A percentile compares a stretch with the other conserved stretches of the same genome.
Conservation (phyloP, 2,888 invertebrate genomes). For the Mythimna pallens region DNA sequence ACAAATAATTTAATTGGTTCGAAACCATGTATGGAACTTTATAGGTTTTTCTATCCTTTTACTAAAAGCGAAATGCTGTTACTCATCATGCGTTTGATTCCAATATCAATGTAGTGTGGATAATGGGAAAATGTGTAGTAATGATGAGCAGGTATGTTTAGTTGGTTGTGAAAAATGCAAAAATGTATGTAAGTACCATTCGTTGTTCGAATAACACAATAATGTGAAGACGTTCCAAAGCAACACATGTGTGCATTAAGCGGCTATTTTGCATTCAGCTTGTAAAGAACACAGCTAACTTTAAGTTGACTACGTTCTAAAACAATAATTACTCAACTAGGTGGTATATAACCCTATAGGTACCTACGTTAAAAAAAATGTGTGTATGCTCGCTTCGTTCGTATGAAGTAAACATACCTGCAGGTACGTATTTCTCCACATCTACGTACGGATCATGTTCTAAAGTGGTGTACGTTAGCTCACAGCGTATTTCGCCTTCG, state of each 20-base stretch:
- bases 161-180: slow-evolving; percentile 47
- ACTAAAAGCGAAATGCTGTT: slow-evolving; percentile 65
- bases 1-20: slow-evolving; percentile 18
- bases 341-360: neutral
- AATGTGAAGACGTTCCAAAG: slow-evolving; percentile 59
- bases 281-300: slow-evolving; percentile 12
- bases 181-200: slow-evolving; percentile 27
- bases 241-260: slow-evolving; percentile 56
- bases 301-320: slow-evolving; percentile 7
- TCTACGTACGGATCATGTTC: slow-evolving; percentile 69
- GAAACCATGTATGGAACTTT: neutral
- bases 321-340: slow-evolving; percentile 3
- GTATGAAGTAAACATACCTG: slow-evolving; percentile 66
- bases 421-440: slow-evolving; percentile 52
- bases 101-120: slow-evolving; percentile 22
- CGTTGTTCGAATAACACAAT: slow-evolving; percentile 32
- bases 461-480: slow-evolving; percentile 70
- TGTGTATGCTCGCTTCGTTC: neutral
- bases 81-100: slow-evolving; percentile 63
- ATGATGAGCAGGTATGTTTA: slow-evolving; percentile 28
- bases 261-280: slow-evolving; percentile 34
- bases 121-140: slow-evolving; percentile 31
- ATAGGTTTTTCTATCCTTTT: slow-evolving; percentile 12
- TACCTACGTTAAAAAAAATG: neutral
- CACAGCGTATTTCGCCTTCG: slow-evolving; percentile 75